Base-by-base conservation (phyloP, 1,140 invertebrate species). In the Paramacrobiotus metropolitanus region DNA sequence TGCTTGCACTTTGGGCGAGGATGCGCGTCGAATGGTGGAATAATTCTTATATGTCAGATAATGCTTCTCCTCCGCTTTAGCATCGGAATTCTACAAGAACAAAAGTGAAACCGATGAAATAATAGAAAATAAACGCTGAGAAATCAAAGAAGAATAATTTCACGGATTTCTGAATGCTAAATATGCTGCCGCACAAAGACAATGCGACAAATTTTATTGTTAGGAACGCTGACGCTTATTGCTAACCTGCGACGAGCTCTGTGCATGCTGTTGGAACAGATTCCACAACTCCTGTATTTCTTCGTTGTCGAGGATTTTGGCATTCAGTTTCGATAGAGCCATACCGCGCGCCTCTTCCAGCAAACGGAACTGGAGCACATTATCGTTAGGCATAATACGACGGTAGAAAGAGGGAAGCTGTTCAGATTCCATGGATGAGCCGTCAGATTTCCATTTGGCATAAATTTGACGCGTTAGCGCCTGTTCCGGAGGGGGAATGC, bases 241-340 rank as follows among this genome's bases (percentile, higher is more conserved):
- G n/a, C n/a, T n/a, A n/a, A n/a, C n/a, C n/a, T n/a, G 24, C 9
- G 24, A 4, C 4, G 48, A 9, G 4, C 24, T 28, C 4, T 24
- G 15, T 4, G 48, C 48, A 55, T 55, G 24, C 24, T 55, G 15
- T 55, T 55, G 48, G 9, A 55, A 24, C 4, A 55, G 24, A 24
- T 55, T 55, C 48, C 48, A 55, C 24, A 55, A 4, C 48, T 55
- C 48, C 24, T 55, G 48, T 4, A 55, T 55, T 28, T 55, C 48
- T 4, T 55, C 48, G 48, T 55, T 55, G 48, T 55, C 48, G 9
- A 55, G 48, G 24, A 55, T 55, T 4, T 24, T 9, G 4, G 48
- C 48, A 24, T 55, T 55, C 9, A 55, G 9, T 9, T 24, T 9
- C 9, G 48, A 55, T 4, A 55, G 48, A 4, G 48, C 4, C 48